Evolutionary conservation across 2,113 vertebrate genomes (phyloP), one percentile per base, ranked within the genome.

Genomic region (Micromys minutus): DNA sequence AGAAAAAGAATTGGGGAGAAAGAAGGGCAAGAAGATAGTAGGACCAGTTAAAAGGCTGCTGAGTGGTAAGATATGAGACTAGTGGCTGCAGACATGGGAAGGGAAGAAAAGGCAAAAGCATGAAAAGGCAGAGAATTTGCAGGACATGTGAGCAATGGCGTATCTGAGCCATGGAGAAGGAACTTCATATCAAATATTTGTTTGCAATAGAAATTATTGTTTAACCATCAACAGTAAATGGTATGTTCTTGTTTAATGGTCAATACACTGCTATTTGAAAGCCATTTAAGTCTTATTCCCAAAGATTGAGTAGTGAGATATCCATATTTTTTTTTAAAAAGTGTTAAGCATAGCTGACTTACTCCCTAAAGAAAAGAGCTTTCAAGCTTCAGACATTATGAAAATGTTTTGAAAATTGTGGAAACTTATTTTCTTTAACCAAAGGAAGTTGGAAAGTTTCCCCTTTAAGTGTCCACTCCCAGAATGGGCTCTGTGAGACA

Each of bases 371-470:
- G 93, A 67, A 88, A 65, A 6, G 34, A 39, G 92, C 83, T 29
- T 85, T 3, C 8, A 96, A 95, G 93, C 87, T 15, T 87, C 87
- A 90, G 87, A 59, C 7, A 5, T 94, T 96, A 93, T 95, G 90
- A n/a, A 94, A 94, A 77, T 83, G 92, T 87, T 98, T 96, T 96
- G 96, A 83, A 97, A 95, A 95, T 67, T 74, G 71, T 97, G 97
- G 97, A 98, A 97, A 92, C 94, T 59, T 96, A 67, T 85, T 94
- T 97, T 67, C 94, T 97, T 94, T 72, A 89, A 94, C 86, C 75
- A 52, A 57, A 97, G 96, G 93, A 97, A 98, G 90, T 12, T 97
- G 98, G 98, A 98, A 98, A 98, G 75, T 96, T 24, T 97, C 97
- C 97, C 97, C 81, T 94, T 95, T 97, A 94, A 97, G 93, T 96